Conservation (phyloP, 2,797 vertebrate species). For the Rhinoraja longicauda region DNA sequence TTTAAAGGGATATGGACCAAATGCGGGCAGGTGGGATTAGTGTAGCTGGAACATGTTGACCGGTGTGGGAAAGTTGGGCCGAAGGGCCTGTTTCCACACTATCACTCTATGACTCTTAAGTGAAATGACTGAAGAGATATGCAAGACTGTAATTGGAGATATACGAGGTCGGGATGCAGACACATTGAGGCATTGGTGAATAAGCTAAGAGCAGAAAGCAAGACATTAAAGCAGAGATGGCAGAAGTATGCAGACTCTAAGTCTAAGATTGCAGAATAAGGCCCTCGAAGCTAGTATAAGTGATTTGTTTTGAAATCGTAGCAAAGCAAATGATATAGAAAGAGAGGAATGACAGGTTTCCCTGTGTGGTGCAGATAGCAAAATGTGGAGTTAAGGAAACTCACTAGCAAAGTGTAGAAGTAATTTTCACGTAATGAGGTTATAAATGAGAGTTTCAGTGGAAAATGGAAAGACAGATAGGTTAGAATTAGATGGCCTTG, state of each 20-base stretch:
- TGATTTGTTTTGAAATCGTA: neutral
- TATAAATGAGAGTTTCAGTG: neutral
- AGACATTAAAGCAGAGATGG: neutral
- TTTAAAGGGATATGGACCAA: no score
- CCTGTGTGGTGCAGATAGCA: neutral
- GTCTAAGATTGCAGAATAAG: neutral
- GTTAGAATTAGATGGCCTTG: neutral
- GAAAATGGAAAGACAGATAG: neutral
- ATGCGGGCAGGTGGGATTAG: no score
- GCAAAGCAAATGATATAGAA: neutral
- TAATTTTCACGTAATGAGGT: neutral
- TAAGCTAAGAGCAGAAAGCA: neutral
- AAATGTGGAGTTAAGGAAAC: neutral
- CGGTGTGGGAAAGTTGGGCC: no score
- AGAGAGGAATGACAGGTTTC: neutral
- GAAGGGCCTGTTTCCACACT: no score
- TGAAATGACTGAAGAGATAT: neutral
- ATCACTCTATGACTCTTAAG: no score
- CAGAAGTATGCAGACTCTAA: neutral
- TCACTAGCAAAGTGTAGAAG: neutral
- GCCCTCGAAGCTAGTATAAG: neutral
- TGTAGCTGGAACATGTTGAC: no score
- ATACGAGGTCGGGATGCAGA: neutral
- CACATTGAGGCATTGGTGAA: neutral
- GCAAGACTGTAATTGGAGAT: neutral